A percentile compares a stretch with the other conserved stretches of the same genome.
These are phyloP conservation scores for Chelonus insularis DNA, from an alignment of 1,140 invertebrate species.

Conservation along the genomic window DNA sequence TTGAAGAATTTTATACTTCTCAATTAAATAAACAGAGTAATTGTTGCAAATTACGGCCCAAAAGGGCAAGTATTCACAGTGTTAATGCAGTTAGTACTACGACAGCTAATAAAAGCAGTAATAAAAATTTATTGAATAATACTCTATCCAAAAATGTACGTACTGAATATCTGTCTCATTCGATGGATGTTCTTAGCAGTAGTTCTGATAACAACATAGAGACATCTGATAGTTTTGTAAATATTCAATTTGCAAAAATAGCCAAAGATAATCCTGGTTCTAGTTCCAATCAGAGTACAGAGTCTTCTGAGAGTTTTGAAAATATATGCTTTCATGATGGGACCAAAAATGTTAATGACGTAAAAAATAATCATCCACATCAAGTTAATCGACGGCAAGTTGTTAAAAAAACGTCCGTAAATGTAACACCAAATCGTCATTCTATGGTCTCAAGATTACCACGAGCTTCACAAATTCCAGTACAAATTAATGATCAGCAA, in stretches of 20 bases:
- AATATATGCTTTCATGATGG: constrained; percentile 36
- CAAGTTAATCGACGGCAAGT: not conserved
- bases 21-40: no score
- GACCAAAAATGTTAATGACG: not conserved
- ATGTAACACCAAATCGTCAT: constrained; percentile 13
- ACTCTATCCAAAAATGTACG: constrained; percentile 7
- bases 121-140: constrained; percentile 1
- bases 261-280: constrained; percentile 33
- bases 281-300: constrained; percentile 42
- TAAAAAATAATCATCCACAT: not conserved
- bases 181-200: constrained; percentile 39
- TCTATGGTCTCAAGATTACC: not conserved
- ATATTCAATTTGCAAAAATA: constrained; percentile 44
- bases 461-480: constrained; percentile 26
- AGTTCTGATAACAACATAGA: constrained; percentile 50
- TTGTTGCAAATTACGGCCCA: no score
- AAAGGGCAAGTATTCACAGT: not conserved
- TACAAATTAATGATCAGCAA: constrained; percentile 26
- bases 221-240: constrained; percentile 52
- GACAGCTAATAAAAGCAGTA: constrained; percentile 5
- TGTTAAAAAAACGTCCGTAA: constrained; percentile 5
- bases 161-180: constrained; percentile 34
- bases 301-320: constrained; percentile 46
- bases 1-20: no score
- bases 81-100: not conserved